A percentile compares a stretch with the other conserved stretches of the same genome.
phyloP scores from a whole-genome alignment of 2,797 vertebrate species.

The Phrynocephalus forsythii region DNA sequence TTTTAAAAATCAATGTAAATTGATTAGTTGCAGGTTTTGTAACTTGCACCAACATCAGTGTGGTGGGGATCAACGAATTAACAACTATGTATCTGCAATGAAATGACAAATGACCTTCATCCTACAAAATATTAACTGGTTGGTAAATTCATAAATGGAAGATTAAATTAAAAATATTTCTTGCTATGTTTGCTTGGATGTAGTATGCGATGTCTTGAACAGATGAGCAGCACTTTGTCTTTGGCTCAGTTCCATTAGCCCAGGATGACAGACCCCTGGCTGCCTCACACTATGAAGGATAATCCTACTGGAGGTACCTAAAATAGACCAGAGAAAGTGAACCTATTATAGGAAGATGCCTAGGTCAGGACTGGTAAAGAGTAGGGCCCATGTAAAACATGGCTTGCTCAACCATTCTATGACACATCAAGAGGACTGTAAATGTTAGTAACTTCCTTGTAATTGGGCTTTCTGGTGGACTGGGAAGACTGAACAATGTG shows the following conservation, averaged over 20 bases:
- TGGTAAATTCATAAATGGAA: background rate
- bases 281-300: background rate
- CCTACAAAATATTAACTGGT: slow-evolving; percentile 9
- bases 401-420: background rate
- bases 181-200: background rate
- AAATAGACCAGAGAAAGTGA: background rate
- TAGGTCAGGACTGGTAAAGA: background rate
- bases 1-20: slow-evolving; percentile 11
- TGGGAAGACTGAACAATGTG: background rate
- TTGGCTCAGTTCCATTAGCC: background rate
- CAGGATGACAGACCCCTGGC: background rate
- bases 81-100: background rate
- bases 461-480: background rate
- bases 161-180: background rate
- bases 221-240: background rate
- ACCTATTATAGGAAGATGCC: background rate
- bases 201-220: fast-evolving
- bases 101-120: background rate
- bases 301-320: background rate
- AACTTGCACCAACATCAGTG: background rate
- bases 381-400: background rate
- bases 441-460: background rate
- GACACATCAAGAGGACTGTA: no score
- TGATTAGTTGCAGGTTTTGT: background rate
- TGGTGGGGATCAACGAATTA: background rate